Base-by-base conservation (phyloP, 2,113 vertebrate genomes). In the Nematolebias whitei region DNA sequence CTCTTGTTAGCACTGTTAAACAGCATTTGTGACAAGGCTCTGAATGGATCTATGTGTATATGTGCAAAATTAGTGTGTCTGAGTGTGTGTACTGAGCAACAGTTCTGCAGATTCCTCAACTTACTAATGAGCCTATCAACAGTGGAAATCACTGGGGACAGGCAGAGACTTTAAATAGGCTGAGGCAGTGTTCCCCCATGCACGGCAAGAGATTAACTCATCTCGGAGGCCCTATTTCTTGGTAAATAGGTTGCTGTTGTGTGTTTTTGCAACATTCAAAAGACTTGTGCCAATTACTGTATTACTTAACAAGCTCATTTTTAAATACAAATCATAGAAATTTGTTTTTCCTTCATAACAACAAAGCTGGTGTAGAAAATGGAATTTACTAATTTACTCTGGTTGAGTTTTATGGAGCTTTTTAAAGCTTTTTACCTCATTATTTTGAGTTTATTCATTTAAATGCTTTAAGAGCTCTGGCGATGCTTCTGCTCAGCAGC, bases 151-250 rank as follows among this genome's bases (percentile, higher is more conserved):
- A 63, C 65, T 16, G 4, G 1, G 48, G 83, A 69, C 74, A 54
- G 57, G 14, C 68, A 45, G 53, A 67, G 59, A 43, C 71, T 80
- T 85, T 83, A 79, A 86, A 85, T 84, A 80, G 82, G 79, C 57
- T 29, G 12, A 57, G 71, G 61, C 40, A 13, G 13, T 50, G 69
- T 59, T 83, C 77, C 63, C 74, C 49, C 7, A 29, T 54, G 68
- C 72, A 47, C 79, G 58, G 58, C 22, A 26, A 57, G 58, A 64
- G 69, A 71, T 73, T 56, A 85, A 71, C 54, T 58, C 22, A 67
- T 76, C 68, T 69, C 73, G 53, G 48, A 77, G 63, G 74, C 76
- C 66, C 63, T 47, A 38, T 74, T 64, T 77, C 61, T 49, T 50
- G 57, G 38, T 83, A 67, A 85, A 84, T 76, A 59, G 70, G 80